Conservation (phyloP, 2,113 vertebrate genomes). For the Leucopsar rothschildi region DNA sequence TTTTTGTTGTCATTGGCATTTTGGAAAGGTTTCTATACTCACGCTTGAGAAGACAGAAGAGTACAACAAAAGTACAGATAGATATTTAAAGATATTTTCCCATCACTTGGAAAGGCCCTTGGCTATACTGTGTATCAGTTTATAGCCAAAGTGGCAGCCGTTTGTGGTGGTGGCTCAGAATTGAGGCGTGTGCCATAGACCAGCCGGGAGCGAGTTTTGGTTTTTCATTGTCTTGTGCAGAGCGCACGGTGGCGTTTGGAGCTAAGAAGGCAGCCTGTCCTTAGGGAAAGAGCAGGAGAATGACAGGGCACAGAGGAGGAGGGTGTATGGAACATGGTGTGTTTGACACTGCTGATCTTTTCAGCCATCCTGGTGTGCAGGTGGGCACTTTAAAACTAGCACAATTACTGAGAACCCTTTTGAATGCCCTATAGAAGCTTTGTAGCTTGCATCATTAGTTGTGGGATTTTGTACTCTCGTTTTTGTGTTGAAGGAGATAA, state of each 20-base stretch:
- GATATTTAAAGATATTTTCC: not conserved
- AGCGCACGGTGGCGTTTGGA: not conserved
- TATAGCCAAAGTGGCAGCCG: rapidly evolving
- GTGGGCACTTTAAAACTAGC: not conserved
- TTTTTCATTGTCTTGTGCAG: not conserved
- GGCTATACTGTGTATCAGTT: not conserved
- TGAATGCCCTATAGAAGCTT: not conserved
- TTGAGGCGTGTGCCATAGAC: rapidly evolving
- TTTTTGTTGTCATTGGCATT: not conserved
- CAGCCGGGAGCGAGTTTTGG: not conserved
- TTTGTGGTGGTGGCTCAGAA: not conserved
- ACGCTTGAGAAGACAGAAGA: not conserved
- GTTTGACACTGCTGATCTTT: not conserved
- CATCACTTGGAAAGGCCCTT: not conserved
- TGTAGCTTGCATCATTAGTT: not conserved
- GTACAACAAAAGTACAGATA: not conserved
- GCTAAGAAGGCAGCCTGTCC: not conserved
- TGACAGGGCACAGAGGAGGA: not conserved
- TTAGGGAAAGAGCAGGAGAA: not conserved
- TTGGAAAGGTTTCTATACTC: not conserved
- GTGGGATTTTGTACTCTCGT: not conserved
- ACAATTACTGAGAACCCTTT: not conserved
- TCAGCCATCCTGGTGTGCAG: not conserved
- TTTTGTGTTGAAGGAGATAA: not conserved
- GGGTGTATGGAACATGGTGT: rapidly evolving